Base-by-base conservation (phyloP, 2,888 invertebrate genomes). In the Ectemnius lituratus region DNA sequence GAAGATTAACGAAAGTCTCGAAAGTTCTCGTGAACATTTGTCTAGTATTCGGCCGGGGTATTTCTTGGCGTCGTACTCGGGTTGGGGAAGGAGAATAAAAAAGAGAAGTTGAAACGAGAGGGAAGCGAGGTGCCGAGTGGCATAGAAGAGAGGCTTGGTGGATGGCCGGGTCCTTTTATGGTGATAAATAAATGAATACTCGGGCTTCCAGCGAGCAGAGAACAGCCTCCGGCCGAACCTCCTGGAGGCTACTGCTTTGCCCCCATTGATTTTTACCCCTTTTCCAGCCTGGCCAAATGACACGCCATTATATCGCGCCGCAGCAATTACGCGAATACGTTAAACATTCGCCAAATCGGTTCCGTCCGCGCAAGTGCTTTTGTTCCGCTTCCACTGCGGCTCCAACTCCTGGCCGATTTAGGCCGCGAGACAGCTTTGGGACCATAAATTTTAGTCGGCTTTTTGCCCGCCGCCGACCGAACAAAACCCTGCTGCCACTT, bases 101-200 rank as follows among this genome's bases (percentile, higher is more conserved):
- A 68, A 69, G 67, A 67, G 65, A 20, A 18, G 49, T 6, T 27
- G 37, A 8, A 62, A 60, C 60, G 13, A 52, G 27, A 8, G 11
- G 18, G 45, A 37, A 45, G 47, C 46, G 45, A 64, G 68, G 58
- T 46, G 52, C n/a, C 23, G 67, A 58, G 57, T 45, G 23, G 16
- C 49, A 63, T 6, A 5, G 61, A 46, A 47, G 28, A 62, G 23
- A 62, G 16, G 27, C 23, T 46, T 23, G 20, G 20, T 60, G 62
- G 66, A 71, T 62, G 70, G 60, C 62, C 64, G 45, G 61, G 65
- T 67, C 71, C 76, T 73, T 82, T 77, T 73, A 63, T 68, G 67
- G 68, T 60, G 73, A 80, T 79, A 79, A 82, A 82, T 80, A 79
- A 82, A 76, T 67, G 75, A 78, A 70, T 57, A 63, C 67, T 64